These are phyloP conservation scores for Zaprionus davidi DNA, from an alignment of 1,140 invertebrate species.

Conservation along the genomic window DNA sequence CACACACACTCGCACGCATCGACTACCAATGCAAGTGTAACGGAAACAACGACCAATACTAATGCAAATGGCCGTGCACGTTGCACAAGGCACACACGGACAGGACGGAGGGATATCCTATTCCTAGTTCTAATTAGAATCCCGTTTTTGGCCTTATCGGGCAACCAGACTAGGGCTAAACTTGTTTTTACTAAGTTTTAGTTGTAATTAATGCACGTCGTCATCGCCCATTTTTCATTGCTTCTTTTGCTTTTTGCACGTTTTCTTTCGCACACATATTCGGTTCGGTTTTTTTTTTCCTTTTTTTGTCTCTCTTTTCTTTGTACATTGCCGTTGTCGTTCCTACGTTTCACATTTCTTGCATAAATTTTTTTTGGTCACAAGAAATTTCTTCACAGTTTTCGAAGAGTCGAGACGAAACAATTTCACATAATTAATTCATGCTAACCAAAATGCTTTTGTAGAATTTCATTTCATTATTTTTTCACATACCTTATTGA, in stretches of 20 bases:
- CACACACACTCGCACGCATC: slow-evolving; percentile 26
- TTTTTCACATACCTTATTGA: slow-evolving; percentile 94
- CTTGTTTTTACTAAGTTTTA: slow-evolving; percentile 48
- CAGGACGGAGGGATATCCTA: slow-evolving; percentile 41
- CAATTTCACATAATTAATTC: slow-evolving; percentile 40
- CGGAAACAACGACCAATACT: slow-evolving; percentile 60
- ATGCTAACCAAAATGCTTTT: slow-evolving; percentile 37
- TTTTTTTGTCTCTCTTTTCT: slow-evolving; percentile 57
- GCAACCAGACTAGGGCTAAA: slow-evolving; percentile 38
- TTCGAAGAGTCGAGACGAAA: slow-evolving; percentile 31
- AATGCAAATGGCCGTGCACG: slow-evolving; percentile 57
- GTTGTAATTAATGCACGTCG: slow-evolving; percentile 70
- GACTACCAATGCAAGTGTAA: slow-evolving; percentile 46
- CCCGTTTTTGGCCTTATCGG: slow-evolving; percentile 1
- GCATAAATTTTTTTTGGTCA: slow-evolving; percentile 82
- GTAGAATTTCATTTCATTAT: slow-evolving; percentile 52
- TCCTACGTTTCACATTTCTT: slow-evolving; percentile 83
- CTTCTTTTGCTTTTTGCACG: slow-evolving; percentile 66
- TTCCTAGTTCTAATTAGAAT: slow-evolving; percentile 45
- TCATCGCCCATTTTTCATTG: slow-evolving; percentile 67
- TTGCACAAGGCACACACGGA: slow-evolving; percentile 45
- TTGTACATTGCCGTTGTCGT: slow-evolving; percentile 62
- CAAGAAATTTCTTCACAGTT: slow-evolving; percentile 58
- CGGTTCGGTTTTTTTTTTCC: slow-evolving; percentile 53
- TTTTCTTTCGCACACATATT: slow-evolving; percentile 85